Evolutionary conservation across 2,888 invertebrate genomes (phyloP), one percentile per base, ranked within the genome.

Genomic region (Nemotelus nigrinus): DNA sequence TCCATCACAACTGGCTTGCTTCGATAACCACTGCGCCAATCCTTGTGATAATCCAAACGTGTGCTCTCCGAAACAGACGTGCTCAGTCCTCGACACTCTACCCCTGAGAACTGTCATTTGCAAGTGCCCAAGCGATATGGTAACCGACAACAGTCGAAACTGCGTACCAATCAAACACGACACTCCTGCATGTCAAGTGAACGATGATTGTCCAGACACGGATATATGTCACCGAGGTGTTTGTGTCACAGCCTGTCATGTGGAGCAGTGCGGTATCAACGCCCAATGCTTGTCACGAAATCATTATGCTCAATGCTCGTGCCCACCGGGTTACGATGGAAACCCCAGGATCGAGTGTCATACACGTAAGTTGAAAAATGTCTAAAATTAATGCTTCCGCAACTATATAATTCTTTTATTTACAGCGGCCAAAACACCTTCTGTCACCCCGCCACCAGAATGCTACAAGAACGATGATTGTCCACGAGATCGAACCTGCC

Each of bases 71-170:
- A 94, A 94, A 80, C 94, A 96, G 82, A 90, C 92, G 78, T 96
- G 96, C 85, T 89, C 91, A 78, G 94, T 95, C 0, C 88, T 94
- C 8, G 94, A 95, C 82, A 92, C 94, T 0, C 84, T 93, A 65
- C 96, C 96, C 2, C 87, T 96, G 80, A 91, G 95, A 74, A 95
- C 96, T 0, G 92, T 96, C 82, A 93, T 96, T 82, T 96, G 96
- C 84, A 91, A 93, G 83, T 97, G 96, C 86, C 94, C 95, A 25
- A 90, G 93, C 58, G 95, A 96, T 80, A 94, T 93, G 0, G 90
- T 94, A 64, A 91, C 92, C 0, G 93, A 94, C 80, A 89, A 89
- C 4, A 91, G 92, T 76, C 93, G 93, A 81, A 91, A 91, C 80
- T 96, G 96, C 85, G 90, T 91, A 80, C 85, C 88, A 44, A 89